Conservation (phyloP, 2,888 invertebrate genomes). For the Crepidodera aurea region DNA sequence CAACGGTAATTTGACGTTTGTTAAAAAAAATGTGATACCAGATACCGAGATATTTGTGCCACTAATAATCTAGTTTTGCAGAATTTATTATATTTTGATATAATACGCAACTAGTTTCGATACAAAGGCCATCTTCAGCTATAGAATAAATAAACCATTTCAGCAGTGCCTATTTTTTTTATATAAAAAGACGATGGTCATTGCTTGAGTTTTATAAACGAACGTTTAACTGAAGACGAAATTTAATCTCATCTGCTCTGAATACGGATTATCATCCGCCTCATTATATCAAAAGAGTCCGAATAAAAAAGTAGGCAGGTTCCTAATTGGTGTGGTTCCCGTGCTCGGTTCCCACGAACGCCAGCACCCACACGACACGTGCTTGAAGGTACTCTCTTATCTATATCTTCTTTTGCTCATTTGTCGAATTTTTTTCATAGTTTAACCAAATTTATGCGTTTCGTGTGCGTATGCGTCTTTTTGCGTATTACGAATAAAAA, state of each 20-base stretch:
- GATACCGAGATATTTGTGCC: conserved; percentile 17
- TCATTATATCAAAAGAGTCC: conserved; percentile 30
- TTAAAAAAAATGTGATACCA: conserved; percentile 25
- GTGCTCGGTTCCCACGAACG: conserved; percentile 51
- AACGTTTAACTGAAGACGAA: conserved; percentile 15
- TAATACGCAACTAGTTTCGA: no score
- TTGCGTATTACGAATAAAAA: conserved; percentile 20
- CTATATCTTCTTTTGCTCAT: conserved; percentile 38
- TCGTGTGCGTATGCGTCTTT: conserved; percentile 23
- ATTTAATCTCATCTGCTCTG: conserved; percentile 25
- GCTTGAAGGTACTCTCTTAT: conserved; percentile 44
- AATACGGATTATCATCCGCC: conserved; percentile 31
- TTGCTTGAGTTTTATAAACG: neutral
- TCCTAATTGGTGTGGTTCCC: conserved; percentile 51
- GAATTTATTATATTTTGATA: no score
- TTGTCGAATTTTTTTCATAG: conserved; percentile 31
- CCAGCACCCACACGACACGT: conserved; percentile 52
- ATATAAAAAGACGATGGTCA: neutral
- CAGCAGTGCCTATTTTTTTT: neutral
- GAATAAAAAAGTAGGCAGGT: conserved; percentile 41
- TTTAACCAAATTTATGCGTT: neutral
- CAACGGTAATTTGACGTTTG: conserved; percentile 27
- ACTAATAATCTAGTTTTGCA: no score
- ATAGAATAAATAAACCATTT: no score
- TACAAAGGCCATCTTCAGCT: no score